Evolutionary conservation across 1,140 invertebrate genomes (phyloP), one percentile per base, ranked within the genome.

Genomic region (Oncopodura yosiiana): DNA sequence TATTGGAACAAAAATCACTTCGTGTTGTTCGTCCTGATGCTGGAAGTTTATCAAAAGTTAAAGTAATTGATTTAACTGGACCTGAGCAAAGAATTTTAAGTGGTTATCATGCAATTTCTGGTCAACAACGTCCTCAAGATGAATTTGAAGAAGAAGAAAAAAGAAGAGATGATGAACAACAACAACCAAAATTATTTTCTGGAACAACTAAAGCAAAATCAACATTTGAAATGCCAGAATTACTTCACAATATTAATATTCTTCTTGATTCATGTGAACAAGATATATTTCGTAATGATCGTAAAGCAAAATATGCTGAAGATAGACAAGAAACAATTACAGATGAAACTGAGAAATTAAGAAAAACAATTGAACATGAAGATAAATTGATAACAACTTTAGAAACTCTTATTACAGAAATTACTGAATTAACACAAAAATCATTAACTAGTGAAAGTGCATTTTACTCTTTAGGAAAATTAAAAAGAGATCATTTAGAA

Each of bases 21-120:
- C 58, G 61, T 27, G 59, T 36, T 27, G 41, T 56, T 9, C 50
- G 56, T 21, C 55, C 58, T 26, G 59, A 65, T 55, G 53, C 62
- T 38, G 51, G 56, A 53, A 81, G 61, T 55, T 70, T 87, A 39
- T 79, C 80, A 39, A 88, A 86, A 69, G 89, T 94, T n/a, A 94
- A 97, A 68, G 93, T 99, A 5, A 98, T 99, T 57, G 95, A 99
- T 69, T 92, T 98, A 90, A 97, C 94, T 32, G 94, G 94, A 3
- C 88, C 87, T 0, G 89, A 97, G 69, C 84, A 90, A 66, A 78
- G 89, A 63, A 86, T 98, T 29, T 75, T 99, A 0, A 91, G 88
- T 69, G 91, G 93, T 12, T 97, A 96, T 69, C 91, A 95, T 73
- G 91, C 93, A 0, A 81, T 83, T 74, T 70, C 77, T 69, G 75